Base-by-base conservation (phyloP, 2,113 vertebrate species). In the Bucco capensis region DNA sequence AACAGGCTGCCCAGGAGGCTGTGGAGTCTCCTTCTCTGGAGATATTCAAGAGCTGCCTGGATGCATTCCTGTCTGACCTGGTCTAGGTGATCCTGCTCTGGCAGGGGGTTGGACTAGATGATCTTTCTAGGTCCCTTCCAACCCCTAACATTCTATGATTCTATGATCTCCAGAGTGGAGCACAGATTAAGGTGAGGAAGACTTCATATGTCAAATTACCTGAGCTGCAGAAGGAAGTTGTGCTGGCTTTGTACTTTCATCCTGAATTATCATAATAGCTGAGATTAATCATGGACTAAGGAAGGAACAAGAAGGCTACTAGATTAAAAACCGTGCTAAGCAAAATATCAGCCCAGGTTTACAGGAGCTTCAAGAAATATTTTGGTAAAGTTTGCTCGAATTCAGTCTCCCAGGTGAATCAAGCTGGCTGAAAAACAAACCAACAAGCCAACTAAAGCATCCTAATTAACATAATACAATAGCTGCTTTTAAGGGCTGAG, bases 171-270 rank as follows among this genome's bases (percentile, higher is more conserved):
- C 72, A 69, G 76, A 98, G 92, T 37, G 92, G 96, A 88, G 95
- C 95, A 67, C 97, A 98, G 61, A 95, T 97, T 37, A 97, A 98
- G 98, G 98, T 98, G 93, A 76, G 31, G 57, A 92, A 54, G 50
- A 37, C 15, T 42, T 85, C 1, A 3, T 24, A 44, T 18, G 3
- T 28, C 23, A 51, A 70, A 80, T 66, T 37, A 44, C 61, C 56
- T 33, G 42, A 57, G 23, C 2, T 44, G 42, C 23, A 60, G 64
- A 65, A 72, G 25, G 38, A 72, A 17, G 18, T 12, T 33, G 28
- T 27, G 12, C 35, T 64, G 33, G 37, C 38, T 92, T 83, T 62
- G 46, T 30, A 24, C 14, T 65, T 90, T 38, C 33, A 27, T 40
- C 73, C 88, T 33, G 19, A 53, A 35, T 72, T 38, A 23, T 25